phyloP scores from a whole-genome alignment of 2,113 vertebrate species.

The Cyphomyrus plagiostoma region DNA sequence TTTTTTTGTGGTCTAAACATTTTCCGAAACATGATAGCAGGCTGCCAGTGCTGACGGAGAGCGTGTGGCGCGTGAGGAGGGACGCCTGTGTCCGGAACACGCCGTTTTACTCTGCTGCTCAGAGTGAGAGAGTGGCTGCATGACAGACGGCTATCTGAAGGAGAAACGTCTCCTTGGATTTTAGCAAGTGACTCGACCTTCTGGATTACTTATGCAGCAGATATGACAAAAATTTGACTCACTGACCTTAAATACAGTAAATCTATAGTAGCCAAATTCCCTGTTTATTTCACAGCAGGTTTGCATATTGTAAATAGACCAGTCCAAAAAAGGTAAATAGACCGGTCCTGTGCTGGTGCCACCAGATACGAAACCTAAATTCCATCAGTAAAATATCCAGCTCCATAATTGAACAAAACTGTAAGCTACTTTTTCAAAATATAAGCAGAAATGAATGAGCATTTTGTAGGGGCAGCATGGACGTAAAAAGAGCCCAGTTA shows the following conservation, averaged over 20 bases:
- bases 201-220: background rate
- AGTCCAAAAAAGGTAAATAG: background rate
- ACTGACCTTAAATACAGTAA: background rate
- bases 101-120: background rate
- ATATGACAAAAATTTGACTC: background rate
- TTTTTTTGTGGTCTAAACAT: slow-evolving; percentile 19
- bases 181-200: background rate
- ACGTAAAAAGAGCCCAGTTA: background rate
- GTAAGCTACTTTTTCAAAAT: background rate
- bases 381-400: background rate
- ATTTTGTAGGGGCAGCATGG: background rate
- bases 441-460: background rate
- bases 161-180: background rate
- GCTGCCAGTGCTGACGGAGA: slow-evolving; percentile 29
- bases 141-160: background rate
- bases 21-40: slow-evolving; percentile 28
- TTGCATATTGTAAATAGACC: background rate
- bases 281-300: background rate
- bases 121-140: background rate
- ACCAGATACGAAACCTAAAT: background rate
- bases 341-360: background rate
- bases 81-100: background rate
- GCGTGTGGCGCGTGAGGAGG: slow-evolving; percentile 18
- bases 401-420: background rate
- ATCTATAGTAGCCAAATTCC: background rate